Conservation (phyloP, 1,140 invertebrate species). For the Helicoverpa armigera region DNA sequence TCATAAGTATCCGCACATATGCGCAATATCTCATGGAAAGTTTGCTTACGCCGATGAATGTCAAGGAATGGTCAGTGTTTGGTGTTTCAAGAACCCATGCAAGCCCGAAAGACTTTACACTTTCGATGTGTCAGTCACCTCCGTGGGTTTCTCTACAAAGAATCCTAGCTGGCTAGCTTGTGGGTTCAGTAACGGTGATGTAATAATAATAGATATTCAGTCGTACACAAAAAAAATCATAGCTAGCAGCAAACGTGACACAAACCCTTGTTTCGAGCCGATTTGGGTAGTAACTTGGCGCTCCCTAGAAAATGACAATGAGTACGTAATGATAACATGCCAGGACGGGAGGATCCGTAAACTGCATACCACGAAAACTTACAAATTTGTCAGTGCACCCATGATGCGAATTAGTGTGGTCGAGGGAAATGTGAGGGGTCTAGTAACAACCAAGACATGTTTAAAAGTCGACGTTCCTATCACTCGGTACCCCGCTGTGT, state of each 20-base stretch:
- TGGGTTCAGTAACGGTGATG: constrained; percentile 92
- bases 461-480: constrained; percentile 85
- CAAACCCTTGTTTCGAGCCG: constrained; percentile 88
- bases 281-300: constrained; percentile 89
- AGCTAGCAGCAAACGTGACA: constrained; percentile 85
- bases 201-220: constrained; percentile 91
- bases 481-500: constrained; percentile 87
- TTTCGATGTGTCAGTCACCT: constrained; percentile 91
- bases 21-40: constrained; percentile 92
- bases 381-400: constrained; percentile 86
- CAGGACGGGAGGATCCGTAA: constrained; percentile 88
- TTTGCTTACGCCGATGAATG: constrained; percentile 85
- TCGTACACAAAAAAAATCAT: constrained; percentile 84
- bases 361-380: constrained; percentile 85
- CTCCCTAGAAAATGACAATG: constrained; percentile 77
- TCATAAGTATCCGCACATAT: constrained; percentile 88
- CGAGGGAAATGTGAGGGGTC: constrained; percentile 88
- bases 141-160: constrained; percentile 90
- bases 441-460: constrained; percentile 83
- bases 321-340: constrained; percentile 86
- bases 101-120: constrained; percentile 91
- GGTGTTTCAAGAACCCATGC: constrained; percentile 95
- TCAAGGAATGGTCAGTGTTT: constrained; percentile 91
- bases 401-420: constrained; percentile 89
- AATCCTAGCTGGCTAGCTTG: constrained; percentile 92